Evolutionary conservation across 2,888 invertebrate species (phyloP).

Genomic region (Amiota communis): DNA sequence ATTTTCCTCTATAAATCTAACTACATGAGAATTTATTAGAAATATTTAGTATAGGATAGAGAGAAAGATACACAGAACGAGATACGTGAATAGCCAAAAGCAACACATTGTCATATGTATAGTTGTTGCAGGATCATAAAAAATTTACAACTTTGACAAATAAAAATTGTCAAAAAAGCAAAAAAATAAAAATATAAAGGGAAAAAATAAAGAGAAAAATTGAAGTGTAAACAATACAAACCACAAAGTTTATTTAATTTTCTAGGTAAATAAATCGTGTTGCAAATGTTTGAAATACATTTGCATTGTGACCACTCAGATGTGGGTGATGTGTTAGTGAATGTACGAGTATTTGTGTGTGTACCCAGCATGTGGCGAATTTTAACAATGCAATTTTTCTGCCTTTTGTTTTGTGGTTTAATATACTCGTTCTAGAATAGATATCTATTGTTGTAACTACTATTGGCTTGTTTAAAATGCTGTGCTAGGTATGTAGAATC

Average conservation of each 20-base stretch:
- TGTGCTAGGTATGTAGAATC: neutral
- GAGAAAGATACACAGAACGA: too few relatives aligned
- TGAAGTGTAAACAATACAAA: constrained; percentile 5
- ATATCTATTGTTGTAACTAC: too few relatives aligned
- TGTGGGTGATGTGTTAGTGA: neutral
- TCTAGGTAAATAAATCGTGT: constrained; percentile 24
- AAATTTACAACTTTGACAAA: neutral
- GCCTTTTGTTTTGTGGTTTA: constrained; percentile 17
- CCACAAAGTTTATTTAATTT: constrained; percentile 26
- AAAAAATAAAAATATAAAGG: neutral
- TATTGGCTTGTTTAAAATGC: constrained; percentile 2
- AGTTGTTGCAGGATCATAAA: too few relatives aligned
- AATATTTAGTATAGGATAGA: neutral
- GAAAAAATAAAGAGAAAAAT: constrained; percentile 1
- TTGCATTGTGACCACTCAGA: too few relatives aligned
- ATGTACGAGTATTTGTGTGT: neutral
- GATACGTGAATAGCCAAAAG: too few relatives aligned
- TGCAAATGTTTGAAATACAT: neutral
- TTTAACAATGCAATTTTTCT: neutral
- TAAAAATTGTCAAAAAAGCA: neutral
- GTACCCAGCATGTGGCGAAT: constrained; percentile 17
- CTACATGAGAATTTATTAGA: constrained; percentile 22
- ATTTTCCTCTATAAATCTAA: constrained; percentile 1
- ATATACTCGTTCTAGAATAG: neutral
- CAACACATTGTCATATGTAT: too few relatives aligned